Evolutionary conservation across 2,888 invertebrate species (phyloP), one percentile per base, ranked within the genome.

Genomic region (Aporophyla nigra): DNA sequence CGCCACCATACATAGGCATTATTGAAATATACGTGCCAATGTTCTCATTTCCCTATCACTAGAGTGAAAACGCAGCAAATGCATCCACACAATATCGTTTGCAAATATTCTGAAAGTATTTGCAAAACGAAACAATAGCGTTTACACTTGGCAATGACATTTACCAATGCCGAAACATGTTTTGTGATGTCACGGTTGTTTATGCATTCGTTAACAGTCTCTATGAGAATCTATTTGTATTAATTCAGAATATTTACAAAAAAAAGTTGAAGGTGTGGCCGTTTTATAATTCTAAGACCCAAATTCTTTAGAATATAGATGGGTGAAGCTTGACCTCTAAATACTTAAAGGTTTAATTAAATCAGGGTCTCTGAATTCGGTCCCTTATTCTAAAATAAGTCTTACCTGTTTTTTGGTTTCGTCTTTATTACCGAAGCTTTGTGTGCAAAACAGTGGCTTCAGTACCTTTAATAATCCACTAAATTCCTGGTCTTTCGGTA

Each of bases 321-420:
- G n/a, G 24, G 16, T 43, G 12, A 53, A 68, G 40, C 24, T 66
- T 78, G 74, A 67, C 54, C 75, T 74, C 56, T 43, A 76, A 69
- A 74, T 24, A 27, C 49, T 43, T 14, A 73, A 80, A 54, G 33
- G 59, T 51, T 61, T 67, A 24, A 81, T 69, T 78, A 65, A 80
- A 51, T 46, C n/a, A 33, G 54, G 61, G 54, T 62, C 21, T 51
- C 21, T 62, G 49, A 33, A 24, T n/a, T 77, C 58, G 46, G 53
- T 33, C 40, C 56, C 62, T 62, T 51, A 24, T 56, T 16, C 76
- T 56, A 67, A 80, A 80, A 66, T 65, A 76, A 80, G 21, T 53
- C n/a, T 54, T 65, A 21, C 65, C 16, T 14, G 51, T 46, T 56
- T n/a, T 24, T 61, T 69, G 59, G 16, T 79, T 40, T 71, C 27